Conservation (phyloP, 2,797 vertebrate genomes). For the Phyllotis vaccarum region DNA sequence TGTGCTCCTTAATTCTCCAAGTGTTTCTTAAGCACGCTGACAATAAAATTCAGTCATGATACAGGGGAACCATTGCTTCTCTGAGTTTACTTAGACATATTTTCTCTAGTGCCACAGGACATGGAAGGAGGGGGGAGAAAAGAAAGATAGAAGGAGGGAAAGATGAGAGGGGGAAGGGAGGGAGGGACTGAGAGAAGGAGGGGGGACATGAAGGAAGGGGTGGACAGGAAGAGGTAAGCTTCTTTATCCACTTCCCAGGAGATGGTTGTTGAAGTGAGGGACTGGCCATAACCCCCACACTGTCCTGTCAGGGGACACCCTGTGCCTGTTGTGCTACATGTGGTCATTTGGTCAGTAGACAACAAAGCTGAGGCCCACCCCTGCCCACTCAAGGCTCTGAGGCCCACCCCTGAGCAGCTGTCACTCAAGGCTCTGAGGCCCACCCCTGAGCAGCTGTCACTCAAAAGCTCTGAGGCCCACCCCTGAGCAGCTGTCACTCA, state of each 20-base stretch:
- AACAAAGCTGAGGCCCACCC: background rate
- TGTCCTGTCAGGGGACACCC: accelerated
- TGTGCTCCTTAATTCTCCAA: background rate
- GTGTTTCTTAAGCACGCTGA: background rate
- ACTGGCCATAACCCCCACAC: background rate
- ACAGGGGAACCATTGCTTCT: background rate
- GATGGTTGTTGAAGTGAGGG: background rate
- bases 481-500: too few species aligned
- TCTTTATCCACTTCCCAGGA: background rate
- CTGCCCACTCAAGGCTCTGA: too few species aligned
- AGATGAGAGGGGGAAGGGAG: too few species aligned
- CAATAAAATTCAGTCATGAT: background rate
- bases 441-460: too few species aligned
- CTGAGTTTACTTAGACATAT: background rate
- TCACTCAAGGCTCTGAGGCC: too few species aligned
- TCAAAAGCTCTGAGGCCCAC: too few species aligned
- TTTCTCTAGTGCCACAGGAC: background rate
- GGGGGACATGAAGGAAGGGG: too few species aligned
- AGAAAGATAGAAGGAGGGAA: too few species aligned
- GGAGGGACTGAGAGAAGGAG: background rate
- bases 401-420: too few species aligned
- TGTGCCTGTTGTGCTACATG: background rate
- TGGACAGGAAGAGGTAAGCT: background rate
- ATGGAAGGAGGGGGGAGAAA: background rate
- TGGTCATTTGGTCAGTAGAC: background rate